Base-by-base conservation (phyloP, 2,113 vertebrate species). In the Fregata magnificens region DNA sequence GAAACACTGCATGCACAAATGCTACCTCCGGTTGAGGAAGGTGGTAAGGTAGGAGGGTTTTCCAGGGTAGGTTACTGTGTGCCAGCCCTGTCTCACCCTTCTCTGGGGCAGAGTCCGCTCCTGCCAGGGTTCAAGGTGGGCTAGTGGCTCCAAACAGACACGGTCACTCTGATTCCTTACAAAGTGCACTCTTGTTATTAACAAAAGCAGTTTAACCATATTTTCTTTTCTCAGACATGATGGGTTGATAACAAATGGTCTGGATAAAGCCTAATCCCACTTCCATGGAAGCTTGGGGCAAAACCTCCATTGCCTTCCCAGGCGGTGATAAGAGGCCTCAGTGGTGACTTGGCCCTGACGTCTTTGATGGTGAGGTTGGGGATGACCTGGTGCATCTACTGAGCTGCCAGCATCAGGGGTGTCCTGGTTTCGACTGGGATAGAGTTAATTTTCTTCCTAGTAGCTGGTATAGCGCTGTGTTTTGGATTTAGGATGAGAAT, bases 391-490 rank as follows among this genome's bases (percentile, higher is more conserved):
- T 65, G 77, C 38, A 42, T 34, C 34, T 42, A 3, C 67, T 61
- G 44, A 11, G 1, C 59, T 90, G 26, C 32, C 1, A 0, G 16
- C 5, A 1, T 31, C 28, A 10, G 22, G 49, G 53, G 31, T 55
- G 29, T 55, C 53, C 53, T 55, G 16, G 16, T 31, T 55, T 55
- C 6, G 10, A 16, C 29, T 55, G 29, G 29, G 53, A 55, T 18
- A 55, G 16, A 55, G 29, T 16, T 55, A 31, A 31, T 55, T 55
- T 55, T 55, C 53, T 55, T 55, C 53, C 29, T 55, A 18, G 29
- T 31, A 55, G 53, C 53, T 55, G 53, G 53, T 18, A 31, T 16
- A 18, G 53, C 31, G 7, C 53, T 55, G 53, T 31, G 53, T 31
- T 55, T 55, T 55, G 28, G 16, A 55, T 31, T 55, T 55, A 31